Base-by-base conservation (phyloP, 2,888 invertebrate genomes). In the Apamea monoglypha region DNA sequence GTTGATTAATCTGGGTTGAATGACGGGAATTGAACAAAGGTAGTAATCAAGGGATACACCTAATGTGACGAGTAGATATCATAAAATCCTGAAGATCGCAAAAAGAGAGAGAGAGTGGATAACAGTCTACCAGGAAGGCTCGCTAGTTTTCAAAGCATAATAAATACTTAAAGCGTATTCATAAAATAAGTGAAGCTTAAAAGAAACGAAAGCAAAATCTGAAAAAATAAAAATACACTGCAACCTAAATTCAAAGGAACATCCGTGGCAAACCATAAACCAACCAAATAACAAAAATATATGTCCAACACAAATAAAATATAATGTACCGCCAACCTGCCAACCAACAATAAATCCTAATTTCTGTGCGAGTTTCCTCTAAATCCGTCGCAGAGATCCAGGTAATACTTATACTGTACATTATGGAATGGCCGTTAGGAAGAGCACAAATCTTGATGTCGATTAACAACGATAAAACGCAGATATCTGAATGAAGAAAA, bases 381-480 rank as follows among this genome's bases (percentile, higher is more conserved):
- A 74, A 80, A 82, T 78, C 85, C 74, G 68, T 82, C 69, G 63
- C 64, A 59, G 76, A 68, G 82, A 88, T 85, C 74, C 71, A 66
- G 40, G 78, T 71, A 69, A 88, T 85, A 77, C 73, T 73, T 82
- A 80, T 76, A 59, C 78, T 16, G 67, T 64, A 86, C 75, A 81
- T 83, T 88, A 88, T 83, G 80, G 59, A 63, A 77, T 74, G 40
- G 75, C 76, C 80, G 80, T 85, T 78, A 70, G 68, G 50, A 75
- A 53, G n/a, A 73, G 29, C 79, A 82, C 86, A 87, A 87, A 87
- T 87, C 86, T 82, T 82, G 76, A 59, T 78, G 82, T 82, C 88
- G 80, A 88, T 88, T 79, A 86, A 86, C 88, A 75, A 86, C 86
- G 78, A 81, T 87, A 88, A 88, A 74, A 69, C 74, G 50, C n/a